Evolutionary conservation across 2,888 invertebrate species (phyloP).

Genomic region (Drosophila suboccidentalis): DNA sequence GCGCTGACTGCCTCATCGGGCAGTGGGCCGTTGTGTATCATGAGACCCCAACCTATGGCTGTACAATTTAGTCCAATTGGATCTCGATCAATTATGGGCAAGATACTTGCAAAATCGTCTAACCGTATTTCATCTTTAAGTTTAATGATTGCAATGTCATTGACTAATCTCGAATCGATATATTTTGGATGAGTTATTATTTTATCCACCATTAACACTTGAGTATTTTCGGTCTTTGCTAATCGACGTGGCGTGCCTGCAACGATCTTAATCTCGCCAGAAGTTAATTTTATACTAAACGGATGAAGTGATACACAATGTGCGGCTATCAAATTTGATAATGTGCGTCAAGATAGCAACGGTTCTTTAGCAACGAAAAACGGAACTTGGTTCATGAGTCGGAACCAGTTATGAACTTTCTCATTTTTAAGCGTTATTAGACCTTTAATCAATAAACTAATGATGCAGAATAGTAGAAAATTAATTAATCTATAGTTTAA

Average conservation of each 20-base stretch:
- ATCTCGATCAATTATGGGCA: slow-evolving; percentile 16
- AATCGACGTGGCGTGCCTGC: slow-evolving; percentile 59
- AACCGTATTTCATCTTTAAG: background rate
- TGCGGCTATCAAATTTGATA: too few species aligned
- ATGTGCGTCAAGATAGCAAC: too few species aligned
- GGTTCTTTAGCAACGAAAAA: too few species aligned
- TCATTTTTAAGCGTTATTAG: too few species aligned
- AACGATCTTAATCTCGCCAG: background rate
- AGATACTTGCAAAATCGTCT: background rate
- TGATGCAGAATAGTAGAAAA: too few species aligned
- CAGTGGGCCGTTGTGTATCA: rapidly evolving
- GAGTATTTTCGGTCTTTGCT: slow-evolving; percentile 12
- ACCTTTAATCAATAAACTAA: too few species aligned
- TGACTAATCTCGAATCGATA: rapidly evolving
- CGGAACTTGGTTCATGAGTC: too few species aligned
- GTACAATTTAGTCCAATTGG: background rate
- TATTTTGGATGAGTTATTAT: slow-evolving; percentile 44
- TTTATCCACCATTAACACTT: background rate
- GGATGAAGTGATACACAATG: slow-evolving; percentile 49
- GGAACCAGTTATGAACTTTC: too few species aligned
- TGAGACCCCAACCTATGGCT: background rate
- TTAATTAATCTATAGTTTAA: too few species aligned
- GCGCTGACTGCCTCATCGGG: background rate
- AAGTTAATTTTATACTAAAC: rapidly evolving
- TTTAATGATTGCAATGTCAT: slow-evolving; percentile 48